These are phyloP conservation scores for Ennomos fuscantarius DNA, from an alignment of 2,888 invertebrate genomes.

Conservation along the genomic window DNA sequence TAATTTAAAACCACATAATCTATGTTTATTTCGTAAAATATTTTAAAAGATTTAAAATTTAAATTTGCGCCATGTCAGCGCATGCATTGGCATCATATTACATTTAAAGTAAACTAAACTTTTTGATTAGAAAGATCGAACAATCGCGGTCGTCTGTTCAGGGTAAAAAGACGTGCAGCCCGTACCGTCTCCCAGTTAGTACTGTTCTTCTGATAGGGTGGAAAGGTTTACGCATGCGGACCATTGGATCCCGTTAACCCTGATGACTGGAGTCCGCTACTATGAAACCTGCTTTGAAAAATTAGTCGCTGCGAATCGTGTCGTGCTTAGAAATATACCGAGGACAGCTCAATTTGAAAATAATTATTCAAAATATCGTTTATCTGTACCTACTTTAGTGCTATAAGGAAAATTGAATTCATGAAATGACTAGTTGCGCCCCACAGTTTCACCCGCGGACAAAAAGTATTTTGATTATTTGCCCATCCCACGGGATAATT, in stretches of 20 bases:
- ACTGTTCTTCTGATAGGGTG: constrained; percentile 69
- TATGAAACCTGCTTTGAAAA: constrained; percentile 26
- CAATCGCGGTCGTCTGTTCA: constrained; percentile 20
- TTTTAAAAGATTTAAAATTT: background rate
- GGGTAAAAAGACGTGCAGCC: constrained; percentile 56
- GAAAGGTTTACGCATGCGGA: constrained; percentile 77
- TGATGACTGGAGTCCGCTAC: constrained; percentile 42
- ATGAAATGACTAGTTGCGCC: too few relatives aligned
- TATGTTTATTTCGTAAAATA: too few relatives aligned
- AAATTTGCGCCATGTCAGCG: background rate
- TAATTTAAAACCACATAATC: too few relatives aligned
- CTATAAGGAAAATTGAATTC: too few relatives aligned
- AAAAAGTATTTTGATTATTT: too few relatives aligned
- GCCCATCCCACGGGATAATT: too few relatives aligned
- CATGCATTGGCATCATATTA: constrained; percentile 2
- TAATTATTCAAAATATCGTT: too few relatives aligned
- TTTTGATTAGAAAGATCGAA: constrained; percentile 19
- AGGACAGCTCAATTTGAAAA: too few relatives aligned
- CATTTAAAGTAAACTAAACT: constrained; percentile 17
- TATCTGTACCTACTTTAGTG: too few relatives aligned
- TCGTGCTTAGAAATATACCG: too few relatives aligned
- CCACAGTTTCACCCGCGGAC: too few relatives aligned
- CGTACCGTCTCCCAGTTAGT: constrained; percentile 52
- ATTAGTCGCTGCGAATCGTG: constrained; percentile 14
- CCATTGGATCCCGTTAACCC: constrained; percentile 63